Conservation (phyloP, 2,797 vertebrate genomes). For the Cuculus canorus region DNA sequence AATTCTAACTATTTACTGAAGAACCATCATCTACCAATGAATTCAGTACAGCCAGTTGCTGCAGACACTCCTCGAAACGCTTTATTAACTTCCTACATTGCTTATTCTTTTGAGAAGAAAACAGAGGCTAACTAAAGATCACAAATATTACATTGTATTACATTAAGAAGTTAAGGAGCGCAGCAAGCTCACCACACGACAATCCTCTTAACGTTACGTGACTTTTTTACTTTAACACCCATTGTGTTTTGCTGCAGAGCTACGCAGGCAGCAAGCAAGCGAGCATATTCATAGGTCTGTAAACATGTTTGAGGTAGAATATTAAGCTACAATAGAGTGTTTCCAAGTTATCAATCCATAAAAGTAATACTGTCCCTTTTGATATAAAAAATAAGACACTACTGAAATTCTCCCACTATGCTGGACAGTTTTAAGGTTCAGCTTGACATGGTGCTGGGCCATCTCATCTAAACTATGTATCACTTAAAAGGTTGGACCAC, state of each 20-base stretch:
- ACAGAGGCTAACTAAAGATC: not conserved
- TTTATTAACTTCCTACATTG: not conserved
- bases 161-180: not conserved
- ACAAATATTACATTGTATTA: not conserved
- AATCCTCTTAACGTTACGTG: accelerated
- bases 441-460: too few species aligned
- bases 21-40: not conserved
- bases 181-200: not conserved
- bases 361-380: not conserved
- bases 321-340: not conserved
- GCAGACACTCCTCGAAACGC: not conserved
- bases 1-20: not conserved
- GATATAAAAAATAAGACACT: not conserved
- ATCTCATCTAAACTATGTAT: too few species aligned
- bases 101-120: not conserved
- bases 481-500: too few species aligned
- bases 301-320: not conserved
- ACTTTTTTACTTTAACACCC: not conserved
- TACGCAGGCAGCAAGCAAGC: not conserved
- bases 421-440: too few species aligned
- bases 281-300: not conserved
- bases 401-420: not conserved
- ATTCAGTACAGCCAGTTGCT: not conserved
- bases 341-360: not conserved
- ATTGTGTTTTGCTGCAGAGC: not conserved